These are phyloP conservation scores for Dipodomys stephensi DNA, from an alignment of 2,113 vertebrate species.

Conservation along the genomic window DNA sequence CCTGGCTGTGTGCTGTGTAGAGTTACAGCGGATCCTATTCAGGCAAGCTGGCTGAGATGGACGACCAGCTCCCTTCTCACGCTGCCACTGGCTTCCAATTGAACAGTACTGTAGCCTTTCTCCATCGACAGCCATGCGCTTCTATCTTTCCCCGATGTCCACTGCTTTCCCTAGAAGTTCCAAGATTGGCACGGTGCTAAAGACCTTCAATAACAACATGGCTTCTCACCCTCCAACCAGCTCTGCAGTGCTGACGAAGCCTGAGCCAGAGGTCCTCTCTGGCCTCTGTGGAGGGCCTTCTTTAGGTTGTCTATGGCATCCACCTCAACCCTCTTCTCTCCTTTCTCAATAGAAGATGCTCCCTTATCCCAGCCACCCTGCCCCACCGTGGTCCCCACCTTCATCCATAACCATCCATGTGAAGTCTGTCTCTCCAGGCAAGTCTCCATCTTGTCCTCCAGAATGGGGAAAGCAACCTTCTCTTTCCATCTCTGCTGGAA, in stretches of 20 bases:
- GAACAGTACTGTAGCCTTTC: not conserved
- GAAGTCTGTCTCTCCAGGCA: not conserved
- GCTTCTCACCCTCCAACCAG: not conserved
- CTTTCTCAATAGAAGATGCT: not conserved
- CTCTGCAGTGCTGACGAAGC: not conserved
- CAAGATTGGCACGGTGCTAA: not conserved
- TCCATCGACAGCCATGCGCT: not conserved
- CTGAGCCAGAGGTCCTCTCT: not conserved
- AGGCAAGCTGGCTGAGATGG: not conserved
- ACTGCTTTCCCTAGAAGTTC: not conserved
- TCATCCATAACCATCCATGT: not conserved
- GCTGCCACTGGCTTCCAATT: not conserved
- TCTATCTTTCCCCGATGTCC: not conserved
- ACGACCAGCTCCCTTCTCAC: not conserved
- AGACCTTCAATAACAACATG: not conserved
- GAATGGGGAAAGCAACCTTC: not conserved
- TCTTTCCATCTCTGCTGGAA: not conserved
- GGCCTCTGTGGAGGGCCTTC: not conserved
- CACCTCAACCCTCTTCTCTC: not conserved
- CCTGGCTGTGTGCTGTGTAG: conserved; percentile 58
- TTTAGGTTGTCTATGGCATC: accelerated
- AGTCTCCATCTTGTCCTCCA: not conserved
- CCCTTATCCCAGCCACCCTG: not conserved
- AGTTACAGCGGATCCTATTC: conserved; percentile 40
- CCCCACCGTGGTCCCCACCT: not conserved